Conservation (phyloP, 2,888 invertebrate genomes). For the Eledona agricola region DNA sequence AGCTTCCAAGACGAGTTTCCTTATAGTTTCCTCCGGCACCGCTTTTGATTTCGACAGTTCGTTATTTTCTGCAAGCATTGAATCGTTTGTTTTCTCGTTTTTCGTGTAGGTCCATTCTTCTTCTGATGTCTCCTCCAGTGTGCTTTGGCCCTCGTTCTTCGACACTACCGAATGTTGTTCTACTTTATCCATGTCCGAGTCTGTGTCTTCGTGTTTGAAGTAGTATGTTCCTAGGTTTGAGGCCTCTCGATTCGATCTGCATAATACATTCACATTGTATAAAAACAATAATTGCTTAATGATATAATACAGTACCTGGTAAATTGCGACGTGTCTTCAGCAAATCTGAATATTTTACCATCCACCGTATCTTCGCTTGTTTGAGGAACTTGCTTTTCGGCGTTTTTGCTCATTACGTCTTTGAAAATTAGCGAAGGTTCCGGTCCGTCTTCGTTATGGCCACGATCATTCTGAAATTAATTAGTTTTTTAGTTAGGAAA, state of each 20-base stretch:
- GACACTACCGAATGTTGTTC: constrained; percentile 41
- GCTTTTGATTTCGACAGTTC: constrained; percentile 48
- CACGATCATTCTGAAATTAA: constrained; percentile 50
- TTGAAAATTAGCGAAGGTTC: constrained; percentile 42
- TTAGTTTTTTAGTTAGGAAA: no score
- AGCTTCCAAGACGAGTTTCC: constrained; percentile 79
- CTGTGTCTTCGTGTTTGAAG: constrained; percentile 87
- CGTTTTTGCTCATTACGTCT: constrained; percentile 51
- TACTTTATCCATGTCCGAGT: constrained; percentile 76
- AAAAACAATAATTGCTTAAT: constrained; percentile 15
- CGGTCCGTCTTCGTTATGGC: constrained; percentile 13
- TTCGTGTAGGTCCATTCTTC: constrained; percentile 78
- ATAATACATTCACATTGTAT: constrained; percentile 4
- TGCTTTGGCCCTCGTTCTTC: constrained; percentile 51
- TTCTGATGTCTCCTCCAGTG: constrained; percentile 69
- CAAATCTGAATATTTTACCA: constrained; percentile 33
- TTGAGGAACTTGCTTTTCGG: constrained; percentile 15
- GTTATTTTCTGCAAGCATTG: constrained; percentile 56
- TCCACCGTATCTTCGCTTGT: constrained; percentile 33
- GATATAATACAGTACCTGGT: constrained; percentile 47
- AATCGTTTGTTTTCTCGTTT: constrained; percentile 42
- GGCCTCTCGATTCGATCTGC: constrained; percentile 77
- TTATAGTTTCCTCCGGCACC: constrained; percentile 55
- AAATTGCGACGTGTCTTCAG: constrained; percentile 57
- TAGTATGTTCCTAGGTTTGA: constrained; percentile 87